A percentile compares a stretch with the other conserved stretches of the same genome.
Conservation (phyloP, 2,113 vertebrate species). For the Ovibos moschatus region DNA sequence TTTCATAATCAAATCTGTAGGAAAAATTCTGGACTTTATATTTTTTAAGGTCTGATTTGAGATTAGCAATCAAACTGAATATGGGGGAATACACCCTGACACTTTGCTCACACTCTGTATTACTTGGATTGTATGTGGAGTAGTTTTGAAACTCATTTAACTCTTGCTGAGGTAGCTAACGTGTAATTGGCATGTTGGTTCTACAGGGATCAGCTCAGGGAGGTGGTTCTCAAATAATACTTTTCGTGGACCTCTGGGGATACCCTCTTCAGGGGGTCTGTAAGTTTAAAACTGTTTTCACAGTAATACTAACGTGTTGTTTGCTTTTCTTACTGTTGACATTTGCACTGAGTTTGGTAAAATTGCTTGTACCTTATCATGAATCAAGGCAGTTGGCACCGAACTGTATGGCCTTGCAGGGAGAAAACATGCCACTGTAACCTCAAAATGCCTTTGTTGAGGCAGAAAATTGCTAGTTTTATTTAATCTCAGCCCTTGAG, state of each 20-base stretch:
- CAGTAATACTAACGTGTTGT: neutral
- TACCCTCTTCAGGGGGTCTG: neutral
- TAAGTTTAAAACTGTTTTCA: slow-evolving; percentile 18
- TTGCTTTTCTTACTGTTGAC: slow-evolving; percentile 30
- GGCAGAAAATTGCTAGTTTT: neutral
- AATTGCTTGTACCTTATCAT: neutral
- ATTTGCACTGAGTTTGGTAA: neutral
- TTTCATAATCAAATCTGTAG: slow-evolving; percentile 48
- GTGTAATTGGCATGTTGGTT: neutral
- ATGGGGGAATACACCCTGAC: neutral
- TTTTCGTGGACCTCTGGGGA: neutral
- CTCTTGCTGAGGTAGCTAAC: slow-evolving; percentile 10
- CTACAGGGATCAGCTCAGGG: neutral
- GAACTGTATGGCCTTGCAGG: neutral
- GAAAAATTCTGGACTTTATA: neutral
- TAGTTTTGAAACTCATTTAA: slow-evolving; percentile 42
- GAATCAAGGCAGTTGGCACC: neutral
- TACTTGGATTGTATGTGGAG: neutral
- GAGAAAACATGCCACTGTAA: neutral
- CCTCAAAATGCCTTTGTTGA: neutral
- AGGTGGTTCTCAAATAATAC: neutral
- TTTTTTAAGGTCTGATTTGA: slow-evolving; percentile 50
- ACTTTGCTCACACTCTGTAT: neutral
- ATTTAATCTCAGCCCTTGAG: neutral
- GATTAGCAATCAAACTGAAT: slow-evolving; percentile 37